phyloP scores from a whole-genome alignment of 1,140 invertebrate genomes.

The Plodia interpunctella region DNA sequence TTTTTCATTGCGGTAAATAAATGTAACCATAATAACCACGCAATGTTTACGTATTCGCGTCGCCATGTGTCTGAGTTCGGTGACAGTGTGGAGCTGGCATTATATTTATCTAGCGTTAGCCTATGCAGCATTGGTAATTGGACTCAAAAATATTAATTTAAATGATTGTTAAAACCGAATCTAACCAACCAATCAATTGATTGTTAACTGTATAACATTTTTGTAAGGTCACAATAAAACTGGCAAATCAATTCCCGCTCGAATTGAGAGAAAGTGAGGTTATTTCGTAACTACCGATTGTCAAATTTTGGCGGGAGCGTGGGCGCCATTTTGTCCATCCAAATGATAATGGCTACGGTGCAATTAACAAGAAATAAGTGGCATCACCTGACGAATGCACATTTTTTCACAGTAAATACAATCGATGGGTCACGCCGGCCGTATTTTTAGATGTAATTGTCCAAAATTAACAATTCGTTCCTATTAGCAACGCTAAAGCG shows the following conservation, averaged over 20 bases:
- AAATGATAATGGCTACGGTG: slow-evolving; percentile 13
- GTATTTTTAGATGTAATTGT: slow-evolving; percentile 27
- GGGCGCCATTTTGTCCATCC: slow-evolving; percentile 2
- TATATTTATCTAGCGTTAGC: no score
- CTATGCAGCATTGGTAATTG: no score
- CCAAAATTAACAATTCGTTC: slow-evolving; percentile 50
- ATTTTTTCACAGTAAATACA: slow-evolving; percentile 15
- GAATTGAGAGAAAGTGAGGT: slow-evolving; percentile 1
- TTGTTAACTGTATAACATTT: no score
- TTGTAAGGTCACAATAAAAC: no score
- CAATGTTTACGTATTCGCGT: no score
- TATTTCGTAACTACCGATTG: neutral
- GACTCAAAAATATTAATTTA: neutral
- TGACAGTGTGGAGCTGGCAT: no score
- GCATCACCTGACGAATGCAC: slow-evolving; percentile 19
- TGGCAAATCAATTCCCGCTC: neutral
- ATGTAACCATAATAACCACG: no score
- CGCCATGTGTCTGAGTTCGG: no score
- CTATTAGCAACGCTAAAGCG: slow-evolving; percentile 31
- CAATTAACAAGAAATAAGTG: neutral
- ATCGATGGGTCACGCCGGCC: slow-evolving; percentile 37
- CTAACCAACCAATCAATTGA: no score
- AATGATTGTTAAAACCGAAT: neutral
- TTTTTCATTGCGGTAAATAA: no score
- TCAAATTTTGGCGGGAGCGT: neutral